Percentiles rank a stretch among this genome's conserved stretches.
Conservation (phyloP, 23 tunicate genomes). For the Aplidium turbinatum region DNA sequence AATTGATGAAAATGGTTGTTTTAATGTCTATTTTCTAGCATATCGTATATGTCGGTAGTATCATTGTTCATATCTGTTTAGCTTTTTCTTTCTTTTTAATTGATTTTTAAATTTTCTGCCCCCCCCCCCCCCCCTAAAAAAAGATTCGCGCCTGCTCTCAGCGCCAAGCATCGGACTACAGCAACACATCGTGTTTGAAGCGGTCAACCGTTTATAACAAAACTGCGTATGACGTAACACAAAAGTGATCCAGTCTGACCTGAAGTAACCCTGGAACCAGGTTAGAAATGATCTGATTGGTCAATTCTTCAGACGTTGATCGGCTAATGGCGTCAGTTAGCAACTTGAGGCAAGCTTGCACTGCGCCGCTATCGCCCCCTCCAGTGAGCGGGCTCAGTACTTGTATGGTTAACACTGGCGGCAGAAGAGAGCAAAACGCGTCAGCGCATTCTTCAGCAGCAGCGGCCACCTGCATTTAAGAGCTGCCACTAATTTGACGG, state of each 20-base stretch:
- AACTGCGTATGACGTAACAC: neutral
- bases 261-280: conserved; percentile 72
- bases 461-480: conserved; percentile 51
- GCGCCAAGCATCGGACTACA: no score
- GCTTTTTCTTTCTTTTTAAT: no score
- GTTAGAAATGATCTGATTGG: conserved; percentile 30
- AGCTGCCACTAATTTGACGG: no score
- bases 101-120: no score
- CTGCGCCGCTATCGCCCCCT: conserved; percentile 17
- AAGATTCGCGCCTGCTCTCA: no score
- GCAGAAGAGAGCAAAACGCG: conserved; percentile 53
- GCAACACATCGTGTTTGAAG: no score
- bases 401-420: conserved; percentile 61
- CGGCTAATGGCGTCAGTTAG: conserved; percentile 72
- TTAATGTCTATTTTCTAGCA: no score
- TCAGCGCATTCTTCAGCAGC: conserved; percentile 70
- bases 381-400: conserved; percentile 57
- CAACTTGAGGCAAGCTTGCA: conserved; percentile 67
- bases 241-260: conserved; percentile 36
- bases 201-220: neutral
- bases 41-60: no score
- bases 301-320: conserved; percentile 52
- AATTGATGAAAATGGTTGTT: no score
- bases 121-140: no score
- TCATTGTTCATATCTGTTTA: no score